Base-by-base conservation (phyloP, 2,888 invertebrate species). In the Tuta absoluta region DNA sequence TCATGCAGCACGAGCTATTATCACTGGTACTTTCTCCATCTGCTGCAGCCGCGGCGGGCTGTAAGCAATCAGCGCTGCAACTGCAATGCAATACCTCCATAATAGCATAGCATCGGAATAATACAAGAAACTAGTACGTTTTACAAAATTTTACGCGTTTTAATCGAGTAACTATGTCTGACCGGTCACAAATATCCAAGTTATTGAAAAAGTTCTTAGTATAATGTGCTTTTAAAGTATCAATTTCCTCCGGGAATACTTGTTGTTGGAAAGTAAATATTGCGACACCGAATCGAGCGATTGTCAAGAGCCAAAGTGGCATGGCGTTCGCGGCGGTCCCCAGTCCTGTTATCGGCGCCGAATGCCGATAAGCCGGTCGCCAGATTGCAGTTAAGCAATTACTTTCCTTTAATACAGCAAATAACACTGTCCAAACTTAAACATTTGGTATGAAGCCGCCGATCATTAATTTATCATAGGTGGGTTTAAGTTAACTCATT, bases 21-120 rank as follows among this genome's bases (percentile, higher is more conserved):
- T 69, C 69, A 73, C 71, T 69, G 72, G 71, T 75, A 78, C 78
- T 80, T 82, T 82, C 81, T 73, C 77, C 72, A 65, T 70, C 72
- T 70, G 72, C 72, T 75, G 69, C 41, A 17, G 23, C 24, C 23
- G 21, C 14, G 14, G 51, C 51, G 23, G 23, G 51, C 24, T 12
- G 23, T 23, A 12, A 21, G 71, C 71, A 11, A 48, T 33, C 33
- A 23, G 33, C 56, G 12, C 56, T 17, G 59, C 65, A 58, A 61
- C 56, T 17, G 59, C 65, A 58, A 61, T 62, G 38, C 53, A 58
- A 65, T 58, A 57, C 19, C 33, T 33, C 33, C 64, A 48, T 62
- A 33, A 33, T 33, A 33, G 33, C 10, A 8, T 33, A 33, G 33
- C 59, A 41, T 48, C 38, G 56, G 28, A 38, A 41, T 28, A 24